Percentiles rank a stretch among this genome's conserved stretches.
phyloP scores from a whole-genome alignment of 2,113 vertebrate genomes.

The Empidonax traillii region DNA sequence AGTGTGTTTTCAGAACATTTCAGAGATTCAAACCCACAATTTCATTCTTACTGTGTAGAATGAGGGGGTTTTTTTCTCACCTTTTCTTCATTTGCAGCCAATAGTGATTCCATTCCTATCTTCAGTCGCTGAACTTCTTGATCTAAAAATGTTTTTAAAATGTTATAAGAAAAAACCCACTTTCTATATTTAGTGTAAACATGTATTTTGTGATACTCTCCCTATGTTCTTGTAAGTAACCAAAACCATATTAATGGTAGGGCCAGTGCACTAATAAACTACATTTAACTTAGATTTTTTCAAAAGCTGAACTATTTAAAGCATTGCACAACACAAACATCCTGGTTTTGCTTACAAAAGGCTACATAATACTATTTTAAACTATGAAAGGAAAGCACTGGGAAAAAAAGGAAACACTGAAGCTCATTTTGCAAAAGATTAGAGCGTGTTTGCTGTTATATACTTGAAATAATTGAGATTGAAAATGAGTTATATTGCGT shows the following conservation, averaged over 20 bases:
- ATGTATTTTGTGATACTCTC: not conserved
- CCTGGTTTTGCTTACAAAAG: not conserved
- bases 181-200: not conserved
- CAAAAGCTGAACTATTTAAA: not conserved
- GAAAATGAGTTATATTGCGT: not conserved
- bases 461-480: not conserved
- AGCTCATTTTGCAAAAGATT: not conserved
- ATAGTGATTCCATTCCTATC: conserved; percentile 87
- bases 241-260: not conserved
- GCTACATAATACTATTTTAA: not conserved
- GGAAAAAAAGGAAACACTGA: not conserved
- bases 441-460: not conserved
- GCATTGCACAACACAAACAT: not conserved
- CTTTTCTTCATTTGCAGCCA: conserved; percentile 92
- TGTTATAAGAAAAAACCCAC: not conserved
- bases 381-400: not conserved
- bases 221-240: not conserved
- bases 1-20: not conserved
- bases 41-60: not conserved
- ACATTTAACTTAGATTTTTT: not conserved
- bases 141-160: conserved; percentile 75
- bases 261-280: not conserved
- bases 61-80: conserved; percentile 58
- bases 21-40: not conserved
- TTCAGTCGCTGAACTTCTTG: conserved; percentile 90